Evolutionary conservation across 2,113 vertebrate genomes (phyloP), one percentile per base, ranked within the genome.

Genomic region (Porphyrio hochstetteri): DNA sequence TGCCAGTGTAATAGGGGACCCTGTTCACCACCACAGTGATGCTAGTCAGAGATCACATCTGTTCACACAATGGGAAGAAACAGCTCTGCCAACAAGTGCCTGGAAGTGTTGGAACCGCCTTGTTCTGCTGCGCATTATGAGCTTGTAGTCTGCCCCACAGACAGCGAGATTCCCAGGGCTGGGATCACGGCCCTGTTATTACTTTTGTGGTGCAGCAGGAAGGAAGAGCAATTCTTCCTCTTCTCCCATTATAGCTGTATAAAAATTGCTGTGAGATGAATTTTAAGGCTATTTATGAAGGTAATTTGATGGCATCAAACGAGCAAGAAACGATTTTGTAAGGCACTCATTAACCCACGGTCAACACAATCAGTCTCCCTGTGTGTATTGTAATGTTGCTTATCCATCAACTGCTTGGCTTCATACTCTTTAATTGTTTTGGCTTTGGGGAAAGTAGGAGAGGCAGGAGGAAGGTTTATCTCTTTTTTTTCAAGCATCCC

Each of bases 321-420:
- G 52, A 94, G 95, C 90, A 93, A 94, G 97, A 92, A 92, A 95
- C 87, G 23, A 85, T 95, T 97, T 95, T 96, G 91, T 83, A 97
- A 95, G 75, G 92, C 83, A 89, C 94, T 97, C 95, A 96, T 97
- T 95, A 97, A 97, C 97, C 96, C 69, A 64, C 38, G 94, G 97
- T 97, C 90, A 96, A 64, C 12, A 35, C 84, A 96, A 97, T 97
- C 95, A 94, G 94, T 95, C 96, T 98, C 94, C 92, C 93, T 90
- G 59, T 76, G 90, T 80, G 94, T 80, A 87, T 63, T 95, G 75
- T 64, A 97, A 95, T 75, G 93, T 57, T 95, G 93, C 93, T 93
- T 96, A 97, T 97, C 97, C 97, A 86, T 97, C 96, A 95, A 86
- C 93, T 84, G 82, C 65, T 93, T 95, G 92, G 93, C 82, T 91